Percentiles rank a stretch among this genome's conserved stretches.
phyloP scores from a whole-genome alignment of 2,888 invertebrate genomes.

The Apodemia mormo region DNA sequence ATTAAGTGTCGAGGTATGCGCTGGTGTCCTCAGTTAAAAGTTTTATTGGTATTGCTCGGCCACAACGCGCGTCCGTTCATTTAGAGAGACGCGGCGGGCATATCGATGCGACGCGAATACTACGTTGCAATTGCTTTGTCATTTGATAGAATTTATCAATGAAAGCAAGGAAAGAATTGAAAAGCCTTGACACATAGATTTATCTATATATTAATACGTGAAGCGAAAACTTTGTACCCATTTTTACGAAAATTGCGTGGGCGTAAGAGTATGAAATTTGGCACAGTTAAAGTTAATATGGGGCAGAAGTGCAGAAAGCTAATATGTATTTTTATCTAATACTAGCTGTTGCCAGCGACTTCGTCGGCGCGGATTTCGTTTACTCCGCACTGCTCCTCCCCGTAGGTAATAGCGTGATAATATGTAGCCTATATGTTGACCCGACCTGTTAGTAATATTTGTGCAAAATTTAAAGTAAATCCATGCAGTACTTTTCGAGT shows the following conservation, averaged over 20 bases:
- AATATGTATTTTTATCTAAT: no score
- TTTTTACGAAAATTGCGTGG: no score
- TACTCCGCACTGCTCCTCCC: no score
- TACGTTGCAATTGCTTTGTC: conserved; percentile 53
- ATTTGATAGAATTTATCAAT: conserved; percentile 54
- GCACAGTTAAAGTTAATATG: neutral
- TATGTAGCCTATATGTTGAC: no score
- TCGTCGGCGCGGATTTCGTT: no score
- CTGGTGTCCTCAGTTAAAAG: conserved; percentile 54
- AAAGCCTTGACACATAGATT: neutral
- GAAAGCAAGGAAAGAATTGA: conserved; percentile 57
- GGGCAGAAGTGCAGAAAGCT: neutral
- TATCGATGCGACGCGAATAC: conserved; percentile 69
- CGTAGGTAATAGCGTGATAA: no score
- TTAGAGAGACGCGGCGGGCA: conserved; percentile 75
- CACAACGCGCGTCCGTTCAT: conserved; percentile 76
- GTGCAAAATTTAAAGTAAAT: no score
- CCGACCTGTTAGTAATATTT: no score
- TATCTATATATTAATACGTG: neutral
- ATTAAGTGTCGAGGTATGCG: conserved; percentile 52
- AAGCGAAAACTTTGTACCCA: no score
- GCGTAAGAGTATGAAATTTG: neutral
- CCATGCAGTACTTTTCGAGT: no score
- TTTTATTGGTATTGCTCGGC: conserved; percentile 72
- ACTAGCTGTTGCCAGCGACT: no score